Evolutionary conservation across 2,888 invertebrate genomes (phyloP).

Genomic region (Lycocerus yunnanus): DNA sequence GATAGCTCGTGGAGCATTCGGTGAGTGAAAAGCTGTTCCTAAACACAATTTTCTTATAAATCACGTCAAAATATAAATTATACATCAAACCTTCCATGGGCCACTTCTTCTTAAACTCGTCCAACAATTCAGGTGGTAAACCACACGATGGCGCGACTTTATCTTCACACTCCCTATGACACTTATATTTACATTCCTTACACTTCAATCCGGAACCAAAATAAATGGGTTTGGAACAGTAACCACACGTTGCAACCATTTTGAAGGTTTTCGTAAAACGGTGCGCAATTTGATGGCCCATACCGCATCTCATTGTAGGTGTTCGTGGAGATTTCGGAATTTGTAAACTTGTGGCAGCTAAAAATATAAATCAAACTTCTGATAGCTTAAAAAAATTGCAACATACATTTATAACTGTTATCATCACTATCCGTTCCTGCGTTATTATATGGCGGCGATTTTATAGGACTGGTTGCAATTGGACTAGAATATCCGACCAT

Average conservation of each 20-base stretch:
- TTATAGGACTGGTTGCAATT: slow-evolving; percentile 61
- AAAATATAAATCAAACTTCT: background rate
- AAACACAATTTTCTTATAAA: slow-evolving; percentile 9
- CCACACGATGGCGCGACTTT: slow-evolving; percentile 94
- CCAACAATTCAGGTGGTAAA: slow-evolving; percentile 81
- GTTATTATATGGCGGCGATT: slow-evolving; percentile 62
- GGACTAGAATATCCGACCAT: slow-evolving; percentile 57
- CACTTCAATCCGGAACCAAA: slow-evolving; percentile 84
- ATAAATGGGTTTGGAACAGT: slow-evolving; percentile 67
- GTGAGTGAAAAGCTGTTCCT: slow-evolving; percentile 53
- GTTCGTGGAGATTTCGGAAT: slow-evolving; percentile 64
- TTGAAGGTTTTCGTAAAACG: slow-evolving; percentile 88
- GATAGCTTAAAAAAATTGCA: background rate
- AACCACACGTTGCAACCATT: slow-evolving; percentile 87
- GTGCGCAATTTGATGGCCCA: slow-evolving; percentile 90
- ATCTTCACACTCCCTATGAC: slow-evolving; percentile 85
- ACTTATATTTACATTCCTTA: slow-evolving; percentile 93
- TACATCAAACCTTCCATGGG: slow-evolving; percentile 63
- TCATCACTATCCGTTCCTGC: slow-evolving; percentile 57
- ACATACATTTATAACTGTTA: slow-evolving; percentile 58
- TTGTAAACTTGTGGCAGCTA: slow-evolving; percentile 55
- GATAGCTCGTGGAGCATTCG: slow-evolving; percentile 55
- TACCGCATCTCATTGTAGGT: slow-evolving; percentile 65
- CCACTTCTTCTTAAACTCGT: slow-evolving; percentile 78
- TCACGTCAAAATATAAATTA: background rate